phyloP scores from a whole-genome alignment of 2,888 invertebrate species.

The Metallyticus violacea region DNA sequence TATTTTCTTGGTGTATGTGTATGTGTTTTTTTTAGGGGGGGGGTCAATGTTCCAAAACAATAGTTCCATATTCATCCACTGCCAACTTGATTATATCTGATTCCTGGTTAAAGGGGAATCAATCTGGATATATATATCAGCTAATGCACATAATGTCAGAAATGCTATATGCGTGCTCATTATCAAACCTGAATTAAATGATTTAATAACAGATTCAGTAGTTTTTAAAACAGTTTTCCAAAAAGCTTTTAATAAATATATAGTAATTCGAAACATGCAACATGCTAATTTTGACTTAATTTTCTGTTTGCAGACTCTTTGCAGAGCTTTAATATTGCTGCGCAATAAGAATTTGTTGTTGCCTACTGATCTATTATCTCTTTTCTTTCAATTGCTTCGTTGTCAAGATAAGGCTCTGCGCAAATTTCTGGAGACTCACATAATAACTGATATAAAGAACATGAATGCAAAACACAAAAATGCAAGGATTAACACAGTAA shows the following conservation, averaged over 20 bases:
- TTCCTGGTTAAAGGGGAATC: too few species aligned
- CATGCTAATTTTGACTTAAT: neutral
- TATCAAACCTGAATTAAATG: too few species aligned
- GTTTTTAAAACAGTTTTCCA: too few species aligned
- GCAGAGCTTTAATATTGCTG: slow-evolving; percentile 87
- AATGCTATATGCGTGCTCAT: too few species aligned
- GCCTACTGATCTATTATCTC: slow-evolving; percentile 79
- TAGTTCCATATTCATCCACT: too few species aligned
- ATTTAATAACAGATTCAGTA: too few species aligned
- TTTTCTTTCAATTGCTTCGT: slow-evolving; percentile 88
- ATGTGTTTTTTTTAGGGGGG: too few species aligned
- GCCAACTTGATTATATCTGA: too few species aligned
- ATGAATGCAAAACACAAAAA: slow-evolving; percentile 92
- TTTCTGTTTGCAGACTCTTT: slow-evolving; percentile 63
- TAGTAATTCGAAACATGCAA: neutral
- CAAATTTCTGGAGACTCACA: slow-evolving; percentile 85
- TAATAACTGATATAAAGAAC: slow-evolving; percentile 92
- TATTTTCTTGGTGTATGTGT: too few species aligned
- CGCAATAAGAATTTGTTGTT: slow-evolving; percentile 89
- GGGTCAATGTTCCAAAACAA: too few species aligned
- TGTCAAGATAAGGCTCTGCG: slow-evolving; percentile 89
- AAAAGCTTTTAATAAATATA: slow-evolving; percentile 18
- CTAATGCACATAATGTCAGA: too few species aligned
- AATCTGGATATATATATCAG: too few species aligned
- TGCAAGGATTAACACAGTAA: slow-evolving; percentile 77